These are phyloP conservation scores for Macrobrachium nipponense DNA, from an alignment of 1,140 invertebrate species.

Conservation along the genomic window DNA sequence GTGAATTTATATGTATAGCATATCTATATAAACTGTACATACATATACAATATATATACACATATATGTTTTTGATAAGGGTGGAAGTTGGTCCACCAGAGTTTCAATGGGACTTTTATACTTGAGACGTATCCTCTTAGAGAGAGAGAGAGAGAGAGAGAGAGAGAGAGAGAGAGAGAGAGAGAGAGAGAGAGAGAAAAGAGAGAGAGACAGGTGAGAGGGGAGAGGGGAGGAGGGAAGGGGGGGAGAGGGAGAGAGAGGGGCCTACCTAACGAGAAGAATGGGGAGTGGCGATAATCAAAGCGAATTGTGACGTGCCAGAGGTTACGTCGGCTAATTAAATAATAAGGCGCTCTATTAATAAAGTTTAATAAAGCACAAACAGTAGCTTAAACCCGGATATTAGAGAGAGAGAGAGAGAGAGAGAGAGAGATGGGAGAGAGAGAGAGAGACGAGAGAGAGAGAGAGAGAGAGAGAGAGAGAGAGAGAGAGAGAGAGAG, in stretches of 20 bases:
- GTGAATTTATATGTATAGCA: too few relatives aligned
- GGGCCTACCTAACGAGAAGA: too few relatives aligned
- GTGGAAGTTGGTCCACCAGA: too few relatives aligned
- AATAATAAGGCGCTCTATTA: too few relatives aligned
- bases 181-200: constrained; percentile 4
- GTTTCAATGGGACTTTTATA: too few relatives aligned
- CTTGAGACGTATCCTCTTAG: too few relatives aligned
- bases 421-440: constrained; percentile 5
- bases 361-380: too few relatives aligned
- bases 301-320: too few relatives aligned
- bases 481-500: constrained; percentile 36
- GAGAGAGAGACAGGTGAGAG: background rate
- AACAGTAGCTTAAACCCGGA: background rate
- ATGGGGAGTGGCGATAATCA: too few relatives aligned
- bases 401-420: background rate
- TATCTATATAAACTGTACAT: background rate
- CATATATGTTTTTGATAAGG: too few relatives aligned
- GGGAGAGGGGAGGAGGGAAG: background rate
- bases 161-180: background rate
- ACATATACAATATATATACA: background rate
- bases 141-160: background rate
- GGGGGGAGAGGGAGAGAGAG: background rate
- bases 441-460: constrained; percentile 11
- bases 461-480: constrained; percentile 34
- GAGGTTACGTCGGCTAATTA: too few relatives aligned